Evolutionary conservation across 2,113 vertebrate species (phyloP).

Genomic region (Embiotoca jacksoni): DNA sequence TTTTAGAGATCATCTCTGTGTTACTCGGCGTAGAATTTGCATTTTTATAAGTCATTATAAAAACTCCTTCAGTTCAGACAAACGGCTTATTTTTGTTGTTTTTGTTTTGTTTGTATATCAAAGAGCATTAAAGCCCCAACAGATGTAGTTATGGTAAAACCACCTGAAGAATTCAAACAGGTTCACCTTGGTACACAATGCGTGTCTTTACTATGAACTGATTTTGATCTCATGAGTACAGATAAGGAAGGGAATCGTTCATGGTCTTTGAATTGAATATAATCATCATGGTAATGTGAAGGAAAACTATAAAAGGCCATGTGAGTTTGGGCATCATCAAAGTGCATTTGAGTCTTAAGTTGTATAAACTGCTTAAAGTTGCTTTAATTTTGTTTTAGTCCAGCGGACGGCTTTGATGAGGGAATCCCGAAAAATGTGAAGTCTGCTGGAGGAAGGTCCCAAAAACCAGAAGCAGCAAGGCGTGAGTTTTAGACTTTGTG

Average conservation of each 20-base stretch:
- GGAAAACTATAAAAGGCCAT: too few species aligned
- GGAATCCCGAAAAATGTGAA: conserved; percentile 7
- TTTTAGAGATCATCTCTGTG: not conserved
- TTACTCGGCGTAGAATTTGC: not conserved
- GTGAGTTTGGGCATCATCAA: too few species aligned
- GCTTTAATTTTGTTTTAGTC: conserved; percentile 44
- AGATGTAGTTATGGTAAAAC: too few species aligned
- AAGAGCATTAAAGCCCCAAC: too few species aligned
- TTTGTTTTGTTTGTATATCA: not conserved
- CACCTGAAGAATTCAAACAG: too few species aligned
- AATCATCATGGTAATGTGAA: too few species aligned
- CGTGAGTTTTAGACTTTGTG: conserved; percentile 59
- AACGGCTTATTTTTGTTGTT: not conserved
- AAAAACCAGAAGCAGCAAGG: conserved; percentile 12
- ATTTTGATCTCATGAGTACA: too few species aligned
- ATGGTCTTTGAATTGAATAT: too few species aligned
- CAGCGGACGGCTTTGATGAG: conserved; percentile 19
- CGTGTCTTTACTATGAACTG: too few species aligned
- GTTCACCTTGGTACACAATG: too few species aligned
- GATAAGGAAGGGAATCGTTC: too few species aligned
- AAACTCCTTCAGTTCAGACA: not conserved
- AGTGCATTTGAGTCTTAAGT: too few species aligned
- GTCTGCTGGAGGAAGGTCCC: conserved; percentile 11
- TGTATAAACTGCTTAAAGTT: not conserved
- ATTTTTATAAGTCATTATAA: not conserved